Base-by-base conservation (phyloP, 92 coral and sea anemone species). In the Epizoanthus ramosus region DNA sequence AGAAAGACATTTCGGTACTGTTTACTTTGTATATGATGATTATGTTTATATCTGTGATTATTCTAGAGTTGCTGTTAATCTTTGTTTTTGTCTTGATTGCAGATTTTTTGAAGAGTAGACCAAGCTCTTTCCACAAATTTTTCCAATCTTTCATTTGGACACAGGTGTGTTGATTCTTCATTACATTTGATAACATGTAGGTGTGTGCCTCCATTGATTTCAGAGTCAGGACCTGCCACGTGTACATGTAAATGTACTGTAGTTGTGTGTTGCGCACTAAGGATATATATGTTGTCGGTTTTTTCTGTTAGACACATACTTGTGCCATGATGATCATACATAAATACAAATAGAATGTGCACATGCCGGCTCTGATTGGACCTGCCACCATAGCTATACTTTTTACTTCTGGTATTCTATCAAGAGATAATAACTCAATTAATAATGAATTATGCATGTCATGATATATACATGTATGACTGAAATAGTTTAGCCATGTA, bases 61-160 rank as follows among this genome's bases (percentile, higher is more conserved):
- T 18, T 13, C 1, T 2, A 16, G 25, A 17, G 24, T 63, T 33
- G 2, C 60, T 19, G 9, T 13, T 43, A 8, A 21, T 72, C 35
- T 31, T 57, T 24, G 17, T 14, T 53, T 53, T 35, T 41, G 8
- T 60, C n/a, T 24, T 69, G 65, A 25, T 54, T 57, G 52, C 80
- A 93, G 98, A 93, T 63, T 96, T 96, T 81, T 87, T 92, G 18
- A 96, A 89, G 86, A 94, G 98, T 80, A 93, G 99, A 4, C 98
- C 98, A 47, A 89, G 94, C 63, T 88, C 95, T 7, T 88, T 90
- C 53, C 89, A 93, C 79, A 96, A 96, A 91, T 96, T 96, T 70
- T 93, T 94, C 71, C 98, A 90, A 71, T 76, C 45, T 4, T 65
- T 96, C 56, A 85, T 87, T 24, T 89, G 84, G 58, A 96, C 99